A percentile compares a stretch with the other conserved stretches of the same genome.
Conservation (phyloP, 2,113 vertebrate genomes). For the Saimiri boliviensis region DNA sequence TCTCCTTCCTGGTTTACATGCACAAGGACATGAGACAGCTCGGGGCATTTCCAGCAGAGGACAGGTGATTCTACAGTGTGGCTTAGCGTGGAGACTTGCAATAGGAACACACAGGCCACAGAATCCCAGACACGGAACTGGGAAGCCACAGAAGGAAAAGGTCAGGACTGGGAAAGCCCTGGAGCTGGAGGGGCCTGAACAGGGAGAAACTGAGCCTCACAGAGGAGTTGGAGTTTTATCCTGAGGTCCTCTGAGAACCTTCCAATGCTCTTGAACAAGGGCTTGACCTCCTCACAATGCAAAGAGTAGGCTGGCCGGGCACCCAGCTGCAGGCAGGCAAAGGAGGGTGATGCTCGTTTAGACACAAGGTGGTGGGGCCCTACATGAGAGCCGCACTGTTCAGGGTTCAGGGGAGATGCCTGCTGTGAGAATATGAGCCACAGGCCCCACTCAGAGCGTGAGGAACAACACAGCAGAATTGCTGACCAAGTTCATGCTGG, state of each 20-base stretch:
- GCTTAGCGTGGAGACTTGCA: accelerated
- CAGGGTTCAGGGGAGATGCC: neutral
- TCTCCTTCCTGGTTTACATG: neutral
- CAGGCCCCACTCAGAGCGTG: accelerated
- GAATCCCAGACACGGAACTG: neutral
- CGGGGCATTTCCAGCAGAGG: too few species aligned
- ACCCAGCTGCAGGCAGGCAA: neutral
- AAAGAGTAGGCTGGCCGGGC: neutral
- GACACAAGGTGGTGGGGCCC: neutral
- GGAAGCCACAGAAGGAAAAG: accelerated
- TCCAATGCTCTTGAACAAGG: accelerated
- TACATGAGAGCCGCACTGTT: accelerated
- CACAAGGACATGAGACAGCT: neutral
- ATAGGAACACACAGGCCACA: neutral
- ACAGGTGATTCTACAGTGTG: accelerated
- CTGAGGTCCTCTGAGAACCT: neutral
- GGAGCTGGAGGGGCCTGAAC: neutral
- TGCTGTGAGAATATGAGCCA: too few species aligned
- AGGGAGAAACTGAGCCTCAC: neutral
- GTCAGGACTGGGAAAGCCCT: neutral
- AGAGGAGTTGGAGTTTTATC: neutral
- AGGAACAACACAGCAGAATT: neutral
- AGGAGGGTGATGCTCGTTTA: accelerated
- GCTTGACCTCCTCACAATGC: accelerated
- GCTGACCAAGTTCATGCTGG: neutral